Evolutionary conservation across 2,888 invertebrate species (phyloP).

Genomic region (Agonopterix subpropinquella): DNA sequence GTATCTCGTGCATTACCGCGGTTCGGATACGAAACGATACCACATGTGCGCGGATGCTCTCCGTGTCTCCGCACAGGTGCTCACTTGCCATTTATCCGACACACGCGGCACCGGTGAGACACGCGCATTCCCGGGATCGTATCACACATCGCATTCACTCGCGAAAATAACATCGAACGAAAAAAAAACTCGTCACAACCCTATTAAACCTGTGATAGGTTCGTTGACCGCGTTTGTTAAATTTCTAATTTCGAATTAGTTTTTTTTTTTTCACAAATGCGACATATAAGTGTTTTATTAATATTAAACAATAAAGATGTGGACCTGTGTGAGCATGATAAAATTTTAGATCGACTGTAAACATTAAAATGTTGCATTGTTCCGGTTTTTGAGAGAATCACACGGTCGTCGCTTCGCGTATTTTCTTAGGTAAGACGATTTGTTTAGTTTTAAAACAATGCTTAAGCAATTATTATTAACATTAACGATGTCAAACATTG

Average conservation of each 20-base stretch:
- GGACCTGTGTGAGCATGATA: constrained; percentile 12
- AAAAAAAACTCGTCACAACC: neutral
- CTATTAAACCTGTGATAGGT: neutral
- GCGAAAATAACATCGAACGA: neutral
- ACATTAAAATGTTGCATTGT: constrained; percentile 38
- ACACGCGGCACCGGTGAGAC: constrained; percentile 57
- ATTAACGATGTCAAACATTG: too few relatives aligned
- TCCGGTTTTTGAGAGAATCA: constrained; percentile 36
- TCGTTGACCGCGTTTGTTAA: neutral
- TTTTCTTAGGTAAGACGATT: constrained; percentile 40
- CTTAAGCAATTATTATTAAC: too few relatives aligned
- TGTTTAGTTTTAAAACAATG: neutral
- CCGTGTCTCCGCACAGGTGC: constrained; percentile 37
- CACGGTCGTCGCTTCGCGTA: constrained; percentile 29
- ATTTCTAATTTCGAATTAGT: neutral
- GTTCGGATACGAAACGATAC: constrained; percentile 3
- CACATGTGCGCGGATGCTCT: constrained; percentile 30
- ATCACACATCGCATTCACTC: neutral
- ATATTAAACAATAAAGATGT: constrained; percentile 1
- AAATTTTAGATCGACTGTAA: constrained; percentile 23
- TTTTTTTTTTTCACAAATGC: neutral
- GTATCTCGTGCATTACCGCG: constrained; percentile 24
- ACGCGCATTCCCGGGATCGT: constrained; percentile 19
- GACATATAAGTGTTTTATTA: constrained; percentile 3
- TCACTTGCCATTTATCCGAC: constrained; percentile 59